A percentile compares a stretch with the other conserved stretches of the same genome.
phyloP scores from a whole-genome alignment of 1,140 invertebrate genomes.

The Drosophila sucinea region DNA sequence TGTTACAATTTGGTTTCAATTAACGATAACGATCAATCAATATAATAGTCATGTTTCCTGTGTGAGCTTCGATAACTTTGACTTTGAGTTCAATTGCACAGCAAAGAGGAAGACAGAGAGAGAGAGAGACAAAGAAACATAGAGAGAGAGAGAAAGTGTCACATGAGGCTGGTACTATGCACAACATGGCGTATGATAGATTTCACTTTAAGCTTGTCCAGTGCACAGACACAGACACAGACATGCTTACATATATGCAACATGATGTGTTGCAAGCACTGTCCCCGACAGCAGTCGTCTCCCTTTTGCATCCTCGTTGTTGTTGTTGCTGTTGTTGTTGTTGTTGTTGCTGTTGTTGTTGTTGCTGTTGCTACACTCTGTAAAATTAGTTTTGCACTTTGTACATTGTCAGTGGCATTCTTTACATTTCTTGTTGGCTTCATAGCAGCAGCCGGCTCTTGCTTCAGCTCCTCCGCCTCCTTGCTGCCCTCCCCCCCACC shows the following conservation, averaged over 20 bases:
- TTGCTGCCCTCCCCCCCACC: background rate
- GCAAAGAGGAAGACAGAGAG: too few species aligned
- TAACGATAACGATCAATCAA: too few species aligned
- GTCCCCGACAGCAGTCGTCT: slow-evolving; percentile 39
- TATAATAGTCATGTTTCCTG: too few species aligned
- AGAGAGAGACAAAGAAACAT: too few species aligned
- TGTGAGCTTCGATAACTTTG: too few species aligned
- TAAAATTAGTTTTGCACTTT: slow-evolving; percentile 82
- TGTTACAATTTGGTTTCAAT: too few species aligned
- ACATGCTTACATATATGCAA: slow-evolving; percentile 43
- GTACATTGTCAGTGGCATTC: slow-evolving; percentile 81
- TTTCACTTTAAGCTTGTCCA: slow-evolving; percentile 51
- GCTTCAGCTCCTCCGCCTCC: background rate
- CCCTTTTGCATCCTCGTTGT: slow-evolving; percentile 1
- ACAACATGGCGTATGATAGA: slow-evolving; percentile 71
- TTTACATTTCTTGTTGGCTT: slow-evolving; percentile 73
- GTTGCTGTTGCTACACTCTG: slow-evolving; percentile 65
- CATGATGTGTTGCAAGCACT: slow-evolving; percentile 51
- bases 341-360: slow-evolving; percentile 31
- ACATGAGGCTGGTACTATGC: slow-evolving; percentile 1
- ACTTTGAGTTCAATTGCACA: too few species aligned
- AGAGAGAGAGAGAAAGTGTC: background rate
- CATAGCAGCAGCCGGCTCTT: slow-evolving; percentile 20
- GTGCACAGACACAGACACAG: slow-evolving; percentile 24
- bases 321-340: slow-evolving; percentile 27